Percentiles rank a stretch among this genome's conserved stretches.
phyloP scores from a whole-genome alignment of 2,888 invertebrate genomes.

The Pedicia rivosa region DNA sequence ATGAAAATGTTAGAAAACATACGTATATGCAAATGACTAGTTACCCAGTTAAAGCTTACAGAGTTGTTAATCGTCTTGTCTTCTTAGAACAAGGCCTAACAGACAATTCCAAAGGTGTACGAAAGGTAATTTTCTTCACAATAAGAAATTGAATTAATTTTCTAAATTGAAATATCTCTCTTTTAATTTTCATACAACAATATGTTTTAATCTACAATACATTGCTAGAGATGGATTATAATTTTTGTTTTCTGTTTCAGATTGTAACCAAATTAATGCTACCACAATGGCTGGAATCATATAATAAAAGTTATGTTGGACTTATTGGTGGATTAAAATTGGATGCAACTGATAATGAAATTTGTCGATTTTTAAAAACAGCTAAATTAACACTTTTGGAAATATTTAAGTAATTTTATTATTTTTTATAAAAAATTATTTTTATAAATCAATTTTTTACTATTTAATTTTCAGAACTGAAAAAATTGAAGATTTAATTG shows the following conservation, averaged over 20 bases:
- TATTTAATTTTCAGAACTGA: conserved; percentile 16
- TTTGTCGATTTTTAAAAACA: conserved; percentile 39
- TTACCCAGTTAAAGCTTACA: conserved; percentile 32
- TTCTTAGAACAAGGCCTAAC: conserved; percentile 45
- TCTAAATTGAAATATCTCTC: not conserved
- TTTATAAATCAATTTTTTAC: conserved; percentile 1
- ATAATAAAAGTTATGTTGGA: conserved; percentile 49
- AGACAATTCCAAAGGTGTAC: conserved; percentile 38
- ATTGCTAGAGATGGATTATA: too few species aligned
- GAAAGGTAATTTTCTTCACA: conserved; percentile 17
- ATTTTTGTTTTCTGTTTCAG: conserved; percentile 6
- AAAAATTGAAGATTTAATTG: conserved; percentile 22
- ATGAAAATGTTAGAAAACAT: conserved; percentile 50
- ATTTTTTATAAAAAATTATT: conserved; percentile 6
- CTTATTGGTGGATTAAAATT: conserved; percentile 61
- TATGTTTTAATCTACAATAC: too few species aligned
- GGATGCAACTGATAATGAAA: conserved; percentile 46
- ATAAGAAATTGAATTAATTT: not conserved
- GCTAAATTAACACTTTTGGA: conserved; percentile 35
- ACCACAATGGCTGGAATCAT: conserved; percentile 59
- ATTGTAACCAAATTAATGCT: conserved; percentile 37
- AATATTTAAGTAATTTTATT: conserved; percentile 35
- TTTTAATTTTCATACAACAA: too few species aligned
- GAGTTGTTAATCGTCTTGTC: conserved; percentile 44
- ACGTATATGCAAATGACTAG: conserved; percentile 31